Evolutionary conservation across 2,797 vertebrate species (phyloP).

Genomic region (Acanthurus tractus): DNA sequence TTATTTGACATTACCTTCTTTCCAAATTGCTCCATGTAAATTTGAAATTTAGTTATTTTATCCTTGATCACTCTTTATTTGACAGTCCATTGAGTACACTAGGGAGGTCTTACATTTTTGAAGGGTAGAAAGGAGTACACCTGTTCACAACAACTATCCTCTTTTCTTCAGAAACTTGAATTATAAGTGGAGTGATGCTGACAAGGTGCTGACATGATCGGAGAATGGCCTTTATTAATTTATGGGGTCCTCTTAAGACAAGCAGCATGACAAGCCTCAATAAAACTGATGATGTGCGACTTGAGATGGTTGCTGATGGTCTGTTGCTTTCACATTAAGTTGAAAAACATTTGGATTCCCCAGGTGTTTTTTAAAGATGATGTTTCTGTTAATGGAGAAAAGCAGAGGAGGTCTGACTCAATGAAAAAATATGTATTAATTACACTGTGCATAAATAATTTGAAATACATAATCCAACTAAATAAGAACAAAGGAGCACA

Average conservation of each 20-base stretch:
- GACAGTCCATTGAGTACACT: not conserved
- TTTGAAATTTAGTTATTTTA: not conserved
- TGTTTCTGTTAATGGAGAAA: constrained; percentile 24
- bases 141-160: not conserved
- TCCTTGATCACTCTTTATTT: not conserved
- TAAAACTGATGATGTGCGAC: constrained; percentile 47
- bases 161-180: not conserved
- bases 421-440: constrained; percentile 11
- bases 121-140: not conserved
- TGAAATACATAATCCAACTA: not conserved
- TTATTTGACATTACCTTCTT: not conserved
- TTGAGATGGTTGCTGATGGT: constrained; percentile 26
- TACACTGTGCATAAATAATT: constrained; percentile 9
- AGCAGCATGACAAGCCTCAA: constrained; percentile 35
- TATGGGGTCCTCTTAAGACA: constrained; percentile 20
- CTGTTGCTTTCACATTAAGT: constrained; percentile 50
- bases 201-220: not conserved
- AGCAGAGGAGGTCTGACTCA: constrained; percentile 1
- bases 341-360: constrained; percentile 23
- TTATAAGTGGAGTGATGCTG: not conserved
- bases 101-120: not conserved
- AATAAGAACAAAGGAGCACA: not conserved
- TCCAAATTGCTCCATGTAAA: not conserved
- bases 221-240: constrained; percentile 1
- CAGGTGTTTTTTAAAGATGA: constrained; percentile 35